These are phyloP conservation scores for Craseonycteris thonglongyai DNA, from an alignment of 2,113 vertebrate genomes.

Conservation along the genomic window DNA sequence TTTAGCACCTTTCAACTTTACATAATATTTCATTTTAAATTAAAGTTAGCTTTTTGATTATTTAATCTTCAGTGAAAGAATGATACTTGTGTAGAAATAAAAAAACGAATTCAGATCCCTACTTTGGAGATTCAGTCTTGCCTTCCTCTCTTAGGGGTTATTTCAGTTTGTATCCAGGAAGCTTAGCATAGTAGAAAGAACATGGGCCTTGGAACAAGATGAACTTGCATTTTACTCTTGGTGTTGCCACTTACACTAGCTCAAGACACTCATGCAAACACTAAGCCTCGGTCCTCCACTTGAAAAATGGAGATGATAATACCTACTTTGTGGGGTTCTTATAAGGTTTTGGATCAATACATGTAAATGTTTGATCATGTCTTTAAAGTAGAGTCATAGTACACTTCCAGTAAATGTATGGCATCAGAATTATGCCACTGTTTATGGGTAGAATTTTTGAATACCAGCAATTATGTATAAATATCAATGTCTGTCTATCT, in stretches of 20 bases:
- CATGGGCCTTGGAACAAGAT: background rate
- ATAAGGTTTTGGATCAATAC: background rate
- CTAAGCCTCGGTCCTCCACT: background rate
- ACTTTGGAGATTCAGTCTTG: background rate
- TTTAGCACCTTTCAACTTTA: background rate
- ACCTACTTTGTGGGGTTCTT: background rate
- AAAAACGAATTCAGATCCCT: background rate
- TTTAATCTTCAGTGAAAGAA: background rate
- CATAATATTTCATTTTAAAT: background rate
- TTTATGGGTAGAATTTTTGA: background rate
- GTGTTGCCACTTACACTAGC: background rate
- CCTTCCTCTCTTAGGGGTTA: background rate
- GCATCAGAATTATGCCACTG: background rate
- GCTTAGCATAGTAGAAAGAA: background rate
- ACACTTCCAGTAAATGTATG: background rate
- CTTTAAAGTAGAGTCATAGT: background rate
- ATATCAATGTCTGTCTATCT: background rate
- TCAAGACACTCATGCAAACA: background rate
- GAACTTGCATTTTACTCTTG: background rate
- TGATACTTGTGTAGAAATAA: background rate
- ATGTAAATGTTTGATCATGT: background rate
- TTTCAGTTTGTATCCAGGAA: background rate
- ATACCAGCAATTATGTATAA: background rate
- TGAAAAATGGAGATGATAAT: background rate
- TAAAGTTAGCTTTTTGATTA: constrained; percentile 24